Evolutionary conservation across 1,140 invertebrate species (phyloP).

Genomic region (Ostrea denselamellosa): DNA sequence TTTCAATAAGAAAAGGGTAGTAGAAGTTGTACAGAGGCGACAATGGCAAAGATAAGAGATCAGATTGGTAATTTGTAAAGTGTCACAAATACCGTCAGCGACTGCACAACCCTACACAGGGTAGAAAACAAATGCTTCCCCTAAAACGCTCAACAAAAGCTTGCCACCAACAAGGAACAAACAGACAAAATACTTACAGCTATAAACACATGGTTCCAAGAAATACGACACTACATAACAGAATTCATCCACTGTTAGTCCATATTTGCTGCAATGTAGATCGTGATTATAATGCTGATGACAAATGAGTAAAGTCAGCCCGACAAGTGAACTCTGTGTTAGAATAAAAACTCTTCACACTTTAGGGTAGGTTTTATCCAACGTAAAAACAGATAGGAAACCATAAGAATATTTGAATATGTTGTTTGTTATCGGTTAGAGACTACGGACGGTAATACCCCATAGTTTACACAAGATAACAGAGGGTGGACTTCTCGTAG

Average conservation of each 20-base stretch:
- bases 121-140: not conserved
- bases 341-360: constrained; percentile 42
- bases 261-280: not conserved
- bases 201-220: constrained; percentile 28
- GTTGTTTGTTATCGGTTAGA: constrained; percentile 30
- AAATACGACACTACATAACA: not conserved
- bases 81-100: constrained; percentile 22
- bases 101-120: not conserved
- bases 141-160: not conserved
- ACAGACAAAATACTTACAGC: not conserved
- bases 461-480: constrained; percentile 41
- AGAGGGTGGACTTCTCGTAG: constrained; percentile 25
- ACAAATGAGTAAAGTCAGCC: not conserved
- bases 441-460: constrained; percentile 11
- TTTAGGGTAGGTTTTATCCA: constrained; percentile 37
- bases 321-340: not conserved
- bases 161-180: not conserved
- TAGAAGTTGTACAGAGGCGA: constrained; percentile 21
- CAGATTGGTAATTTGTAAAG: constrained; percentile 17
- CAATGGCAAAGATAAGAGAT: constrained; percentile 9
- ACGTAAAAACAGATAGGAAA: constrained; percentile 36
- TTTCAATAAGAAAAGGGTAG: not conserved
- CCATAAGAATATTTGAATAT: constrained; percentile 43
- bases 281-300: not conserved
- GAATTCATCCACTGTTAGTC: not conserved